Conservation (phyloP, 1,140 invertebrate genomes). For the Bombus terrestris region DNA sequence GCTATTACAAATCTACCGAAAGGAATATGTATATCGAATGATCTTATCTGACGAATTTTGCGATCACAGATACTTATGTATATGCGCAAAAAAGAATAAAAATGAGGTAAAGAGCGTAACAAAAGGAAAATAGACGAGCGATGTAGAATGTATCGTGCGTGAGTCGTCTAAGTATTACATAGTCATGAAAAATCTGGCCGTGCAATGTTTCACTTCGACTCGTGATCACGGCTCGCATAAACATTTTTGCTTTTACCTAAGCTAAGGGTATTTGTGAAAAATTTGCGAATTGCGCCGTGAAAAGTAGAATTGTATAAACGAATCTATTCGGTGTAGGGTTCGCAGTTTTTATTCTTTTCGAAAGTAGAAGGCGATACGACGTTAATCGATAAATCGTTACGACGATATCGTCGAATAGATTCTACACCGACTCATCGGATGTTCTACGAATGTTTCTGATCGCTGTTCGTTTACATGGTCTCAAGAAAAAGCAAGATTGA, state of each 20-base stretch:
- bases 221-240: neutral
- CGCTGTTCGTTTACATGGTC: neutral
- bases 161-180: neutral
- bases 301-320: neutral
- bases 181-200: neutral
- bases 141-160: conserved; percentile 8
- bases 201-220: neutral
- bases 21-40: neutral
- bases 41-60: neutral
- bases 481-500: neutral
- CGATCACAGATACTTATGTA: neutral
- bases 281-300: neutral
- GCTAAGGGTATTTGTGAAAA: neutral
- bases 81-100: neutral
- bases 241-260: neutral
- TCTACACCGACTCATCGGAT: neutral
- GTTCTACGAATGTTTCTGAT: neutral
- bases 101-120: neutral
- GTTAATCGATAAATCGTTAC: neutral
- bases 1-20: neutral
- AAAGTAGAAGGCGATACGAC: neutral
- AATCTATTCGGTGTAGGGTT: neutral
- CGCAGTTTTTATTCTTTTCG: neutral
- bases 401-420: neutral
- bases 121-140: neutral